Evolutionary conservation across 2,113 vertebrate species (phyloP).

Genomic region (Grantiella picta): DNA sequence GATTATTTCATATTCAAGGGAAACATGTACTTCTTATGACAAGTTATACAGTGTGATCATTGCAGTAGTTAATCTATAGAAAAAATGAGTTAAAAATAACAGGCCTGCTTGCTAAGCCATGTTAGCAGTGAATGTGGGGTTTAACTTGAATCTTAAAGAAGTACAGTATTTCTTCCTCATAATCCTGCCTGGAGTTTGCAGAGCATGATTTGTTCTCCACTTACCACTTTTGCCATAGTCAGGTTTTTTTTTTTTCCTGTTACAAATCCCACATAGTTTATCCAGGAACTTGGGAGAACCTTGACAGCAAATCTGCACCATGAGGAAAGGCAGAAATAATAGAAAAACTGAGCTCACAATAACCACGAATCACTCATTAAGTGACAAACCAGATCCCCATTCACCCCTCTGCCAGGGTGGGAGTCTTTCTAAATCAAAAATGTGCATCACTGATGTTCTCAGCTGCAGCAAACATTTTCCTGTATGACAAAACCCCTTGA

Average conservation of each 20-base stretch:
- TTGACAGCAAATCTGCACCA: background rate
- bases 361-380: background rate
- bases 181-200: background rate
- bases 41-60: background rate
- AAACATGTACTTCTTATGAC: background rate
- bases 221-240: background rate
- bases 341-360: background rate
- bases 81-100: background rate
- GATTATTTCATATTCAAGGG: background rate
- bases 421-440: background rate
- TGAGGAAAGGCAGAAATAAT: background rate
- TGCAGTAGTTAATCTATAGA: background rate
- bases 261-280: background rate
- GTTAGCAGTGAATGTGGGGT: background rate
- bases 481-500: background rate
- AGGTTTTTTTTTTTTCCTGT: background rate
- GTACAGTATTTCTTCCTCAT: background rate
- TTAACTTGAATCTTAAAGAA: background rate
- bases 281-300: background rate
- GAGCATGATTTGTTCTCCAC: background rate
- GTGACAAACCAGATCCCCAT: background rate
- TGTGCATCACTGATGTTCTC: background rate
- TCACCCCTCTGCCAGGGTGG: background rate
- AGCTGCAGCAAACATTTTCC: background rate
- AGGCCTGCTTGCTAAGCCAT: background rate